Percentiles rank a stretch among this genome's conserved stretches.
Evolutionary conservation across 2,888 invertebrate species (phyloP).

Genomic region (Mamestra brassicae): DNA sequence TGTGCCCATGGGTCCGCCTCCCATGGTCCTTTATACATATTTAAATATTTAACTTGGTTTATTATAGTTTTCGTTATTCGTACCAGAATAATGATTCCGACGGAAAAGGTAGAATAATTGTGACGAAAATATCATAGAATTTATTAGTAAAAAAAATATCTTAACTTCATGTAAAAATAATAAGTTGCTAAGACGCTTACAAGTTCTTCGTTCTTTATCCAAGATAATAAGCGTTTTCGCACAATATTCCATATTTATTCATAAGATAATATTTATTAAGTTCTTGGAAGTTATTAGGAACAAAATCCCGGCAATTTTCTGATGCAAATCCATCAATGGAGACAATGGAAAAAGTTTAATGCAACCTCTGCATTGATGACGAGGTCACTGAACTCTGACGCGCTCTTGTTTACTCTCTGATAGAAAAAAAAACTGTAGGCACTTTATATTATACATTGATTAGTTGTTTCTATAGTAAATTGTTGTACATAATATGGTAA

Average conservation of each 20-base stretch:
- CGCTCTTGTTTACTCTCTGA: slow-evolving; percentile 53
- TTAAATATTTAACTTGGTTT: slow-evolving; percentile 37
- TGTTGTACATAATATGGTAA: not conserved
- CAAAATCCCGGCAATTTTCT: slow-evolving; percentile 72
- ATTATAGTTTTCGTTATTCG: slow-evolving; percentile 18
- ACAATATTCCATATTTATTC: slow-evolving; percentile 56
- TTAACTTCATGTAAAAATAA: slow-evolving; percentile 13
- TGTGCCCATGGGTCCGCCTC: slow-evolving; percentile 59
- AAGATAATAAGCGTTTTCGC: slow-evolving; percentile 39
- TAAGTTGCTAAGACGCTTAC: slow-evolving; percentile 20
- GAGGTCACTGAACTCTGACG: slow-evolving; percentile 60
- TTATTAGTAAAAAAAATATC: slow-evolving; percentile 19
- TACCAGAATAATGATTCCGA: slow-evolving; percentile 21
- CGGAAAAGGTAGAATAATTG: slow-evolving; percentile 9
- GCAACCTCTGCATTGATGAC: slow-evolving; percentile 65
- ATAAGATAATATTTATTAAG: slow-evolving; percentile 54
- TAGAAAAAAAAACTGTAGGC: slow-evolving; percentile 6
- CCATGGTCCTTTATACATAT: slow-evolving; percentile 49
- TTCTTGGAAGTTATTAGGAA: slow-evolving; percentile 59
- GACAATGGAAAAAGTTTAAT: slow-evolving; percentile 80
- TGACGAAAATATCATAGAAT: slow-evolving; percentile 1
- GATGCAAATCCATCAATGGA: slow-evolving; percentile 75
- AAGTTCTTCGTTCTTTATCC: slow-evolving; percentile 30
- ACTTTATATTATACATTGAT: slow-evolving; percentile 5
- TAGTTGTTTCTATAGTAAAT: not conserved